Conservation (phyloP, 2,113 vertebrate species). For the Physeter macrocephalus region DNA sequence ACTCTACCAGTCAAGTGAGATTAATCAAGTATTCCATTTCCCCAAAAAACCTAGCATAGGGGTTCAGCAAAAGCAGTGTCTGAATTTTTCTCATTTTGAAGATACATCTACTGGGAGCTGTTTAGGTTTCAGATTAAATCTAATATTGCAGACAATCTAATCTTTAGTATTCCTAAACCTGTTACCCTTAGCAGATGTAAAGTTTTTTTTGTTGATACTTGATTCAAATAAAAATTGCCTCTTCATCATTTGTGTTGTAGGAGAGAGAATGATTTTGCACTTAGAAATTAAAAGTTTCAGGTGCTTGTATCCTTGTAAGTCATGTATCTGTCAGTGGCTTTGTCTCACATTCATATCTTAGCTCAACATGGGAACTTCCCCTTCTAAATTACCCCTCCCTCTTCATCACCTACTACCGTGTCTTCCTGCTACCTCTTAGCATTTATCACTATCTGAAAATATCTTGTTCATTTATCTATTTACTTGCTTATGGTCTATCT, state of each 20-base stretch:
- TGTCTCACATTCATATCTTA: background rate
- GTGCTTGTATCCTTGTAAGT: background rate
- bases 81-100: constrained; percentile 3
- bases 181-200: background rate
- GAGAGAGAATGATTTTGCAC: background rate
- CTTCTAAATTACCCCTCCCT: background rate
- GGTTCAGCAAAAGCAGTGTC: background rate
- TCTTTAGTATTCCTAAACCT: background rate
- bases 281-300: background rate
- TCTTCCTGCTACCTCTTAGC: background rate
- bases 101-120: background rate
- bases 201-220: background rate
- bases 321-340: background rate
- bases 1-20: background rate
- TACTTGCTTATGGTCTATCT: background rate
- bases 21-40: constrained; percentile 24
- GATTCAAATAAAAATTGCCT: constrained; percentile 8
- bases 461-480: background rate
- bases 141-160: background rate
- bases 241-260: background rate
- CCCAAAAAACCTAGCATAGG: background rate
- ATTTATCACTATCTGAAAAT: background rate
- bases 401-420: background rate
- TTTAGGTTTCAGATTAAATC: constrained; percentile 40
- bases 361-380: background rate